Conservation (phyloP, 2,888 invertebrate genomes). For the Torymus tubicola region DNA sequence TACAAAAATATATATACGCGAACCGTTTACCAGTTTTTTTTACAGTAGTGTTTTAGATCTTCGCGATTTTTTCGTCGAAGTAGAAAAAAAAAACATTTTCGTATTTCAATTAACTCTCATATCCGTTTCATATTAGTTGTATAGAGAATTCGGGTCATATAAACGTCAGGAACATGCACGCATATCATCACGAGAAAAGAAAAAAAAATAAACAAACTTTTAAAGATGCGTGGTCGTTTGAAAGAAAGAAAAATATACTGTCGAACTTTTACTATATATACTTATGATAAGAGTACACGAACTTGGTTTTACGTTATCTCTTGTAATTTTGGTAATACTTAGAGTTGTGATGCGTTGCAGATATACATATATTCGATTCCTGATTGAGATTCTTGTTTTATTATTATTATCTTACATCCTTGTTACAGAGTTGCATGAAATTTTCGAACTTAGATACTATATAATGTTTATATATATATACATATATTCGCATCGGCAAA, state of each 20-base stretch:
- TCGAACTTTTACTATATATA: neutral
- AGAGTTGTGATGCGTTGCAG: slow-evolving; percentile 41
- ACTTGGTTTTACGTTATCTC: slow-evolving; percentile 20
- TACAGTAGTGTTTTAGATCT: neutral
- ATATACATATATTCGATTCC: slow-evolving; percentile 12
- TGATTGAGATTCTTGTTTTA: slow-evolving; percentile 16
- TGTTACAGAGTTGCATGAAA: slow-evolving; percentile 35
- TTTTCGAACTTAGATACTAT: slow-evolving; percentile 23
- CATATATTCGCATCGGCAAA: slow-evolving; percentile 17
- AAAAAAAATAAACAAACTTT: slow-evolving; percentile 11
- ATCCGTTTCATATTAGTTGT: neutral
- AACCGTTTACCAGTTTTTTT: neutral
- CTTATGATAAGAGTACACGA: slow-evolving; percentile 3
- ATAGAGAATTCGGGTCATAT: neutral
- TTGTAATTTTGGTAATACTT: slow-evolving; percentile 24
- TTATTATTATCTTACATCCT: slow-evolving; percentile 14
- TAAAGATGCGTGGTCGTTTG: neutral
- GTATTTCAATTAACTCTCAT: slow-evolving; percentile 1
- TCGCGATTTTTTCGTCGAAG: neutral
- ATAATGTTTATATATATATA: neutral
- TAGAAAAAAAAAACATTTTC: neutral
- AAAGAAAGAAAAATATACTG: neutral
- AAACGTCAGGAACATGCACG: slow-evolving; percentile 34
- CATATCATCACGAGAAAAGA: slow-evolving; percentile 15
- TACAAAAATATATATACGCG: neutral